Percentiles rank a stretch among this genome's conserved stretches.
Conservation (phyloP, 2,888 invertebrate species). For the Arge pagana region DNA sequence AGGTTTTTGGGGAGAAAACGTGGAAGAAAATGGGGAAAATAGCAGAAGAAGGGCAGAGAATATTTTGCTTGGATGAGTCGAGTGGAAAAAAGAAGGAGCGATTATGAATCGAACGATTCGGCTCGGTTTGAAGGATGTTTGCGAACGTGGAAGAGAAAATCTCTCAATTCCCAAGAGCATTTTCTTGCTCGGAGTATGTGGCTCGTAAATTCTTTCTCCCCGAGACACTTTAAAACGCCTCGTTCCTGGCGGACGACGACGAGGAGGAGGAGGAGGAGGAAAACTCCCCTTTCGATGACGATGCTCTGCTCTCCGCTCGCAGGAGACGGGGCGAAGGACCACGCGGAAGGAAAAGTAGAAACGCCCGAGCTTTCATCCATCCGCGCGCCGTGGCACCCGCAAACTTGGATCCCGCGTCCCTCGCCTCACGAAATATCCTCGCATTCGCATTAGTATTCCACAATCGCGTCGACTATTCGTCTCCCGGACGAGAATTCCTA, state of each 20-base stretch:
- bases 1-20: too few species aligned
- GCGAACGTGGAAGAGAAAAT: constrained; percentile 27
- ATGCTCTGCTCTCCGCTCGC: neutral
- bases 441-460: constrained; percentile 54
- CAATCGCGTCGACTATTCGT: constrained; percentile 51
- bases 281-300: neutral
- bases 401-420: constrained; percentile 24
- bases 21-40: too few species aligned
- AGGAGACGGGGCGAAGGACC: constrained; percentile 7
- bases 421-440: too few species aligned
- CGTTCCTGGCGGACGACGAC: constrained; percentile 1
- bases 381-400: neutral
- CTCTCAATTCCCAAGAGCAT: constrained; percentile 40
- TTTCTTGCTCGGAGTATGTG: constrained; percentile 31
- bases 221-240: constrained; percentile 38
- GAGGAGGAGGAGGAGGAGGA: neutral
- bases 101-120: neutral
- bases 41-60: too few species aligned
- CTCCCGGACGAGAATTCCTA: constrained; percentile 52
- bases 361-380: neutral
- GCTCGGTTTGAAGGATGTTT: too few species aligned
- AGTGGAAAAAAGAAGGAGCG: too few species aligned
- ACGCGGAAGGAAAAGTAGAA: neutral
- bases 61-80: too few species aligned
- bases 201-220: constrained; percentile 44